Evolutionary conservation across 2,113 vertebrate species (phyloP).

Genomic region (Ivindomyrus marchei): DNA sequence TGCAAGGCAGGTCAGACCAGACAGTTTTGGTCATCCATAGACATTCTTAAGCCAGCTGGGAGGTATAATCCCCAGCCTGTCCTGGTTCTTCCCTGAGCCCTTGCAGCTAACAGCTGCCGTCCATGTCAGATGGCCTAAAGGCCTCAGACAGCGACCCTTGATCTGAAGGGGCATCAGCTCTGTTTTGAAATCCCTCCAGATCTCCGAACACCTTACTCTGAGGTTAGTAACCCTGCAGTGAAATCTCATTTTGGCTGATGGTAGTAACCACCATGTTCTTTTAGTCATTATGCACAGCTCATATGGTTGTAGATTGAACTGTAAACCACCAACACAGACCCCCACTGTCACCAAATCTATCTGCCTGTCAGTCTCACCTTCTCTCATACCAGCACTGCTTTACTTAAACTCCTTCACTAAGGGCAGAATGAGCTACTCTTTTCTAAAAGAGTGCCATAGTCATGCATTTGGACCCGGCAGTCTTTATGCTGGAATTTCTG

Average conservation of each 20-base stretch:
- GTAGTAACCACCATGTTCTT: background rate
- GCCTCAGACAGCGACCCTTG: background rate
- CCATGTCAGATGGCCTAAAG: background rate
- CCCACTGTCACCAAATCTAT: background rate
- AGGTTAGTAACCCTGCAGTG: background rate
- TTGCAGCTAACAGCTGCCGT: background rate
- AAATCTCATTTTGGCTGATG: background rate
- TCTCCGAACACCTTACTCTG: background rate
- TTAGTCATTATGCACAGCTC: background rate
- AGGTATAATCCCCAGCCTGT: background rate
- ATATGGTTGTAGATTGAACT: background rate
- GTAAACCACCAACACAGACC: background rate
- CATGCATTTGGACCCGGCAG: background rate
- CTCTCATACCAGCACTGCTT: background rate
- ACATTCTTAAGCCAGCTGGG: background rate
- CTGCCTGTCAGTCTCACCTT: background rate
- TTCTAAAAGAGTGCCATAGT: background rate
- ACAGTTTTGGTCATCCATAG: background rate
- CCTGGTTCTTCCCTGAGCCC: background rate
- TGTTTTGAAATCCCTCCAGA: background rate
- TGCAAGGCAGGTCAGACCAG: background rate
- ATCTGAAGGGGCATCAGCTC: background rate
- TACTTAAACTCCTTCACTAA: background rate
- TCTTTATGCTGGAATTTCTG: background rate
- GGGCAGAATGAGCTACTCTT: background rate